These are phyloP conservation scores for Caenorhabditis briggsae DNA, from an alignment of 1,140 invertebrate genomes.

Conservation along the genomic window DNA sequence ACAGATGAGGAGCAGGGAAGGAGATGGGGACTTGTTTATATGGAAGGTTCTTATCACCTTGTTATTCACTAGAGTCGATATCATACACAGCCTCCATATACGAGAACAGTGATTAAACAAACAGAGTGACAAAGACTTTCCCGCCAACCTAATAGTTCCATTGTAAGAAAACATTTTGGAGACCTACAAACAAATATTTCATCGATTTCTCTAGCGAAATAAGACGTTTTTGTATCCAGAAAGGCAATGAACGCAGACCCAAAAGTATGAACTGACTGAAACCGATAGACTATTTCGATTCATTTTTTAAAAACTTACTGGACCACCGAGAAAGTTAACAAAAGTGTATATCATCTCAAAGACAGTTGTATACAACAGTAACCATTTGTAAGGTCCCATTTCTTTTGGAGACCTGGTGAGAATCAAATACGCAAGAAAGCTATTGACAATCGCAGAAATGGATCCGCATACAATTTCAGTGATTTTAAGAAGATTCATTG, in stretches of 20 bases:
- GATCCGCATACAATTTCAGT: background rate
- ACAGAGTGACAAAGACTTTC: no score
- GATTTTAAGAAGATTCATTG: no score
- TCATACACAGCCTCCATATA: no score
- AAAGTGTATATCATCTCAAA: background rate
- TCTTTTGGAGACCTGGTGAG: background rate
- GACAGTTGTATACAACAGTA: background rate
- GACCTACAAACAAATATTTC: background rate
- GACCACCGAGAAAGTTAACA: background rate
- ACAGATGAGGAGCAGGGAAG: no score
- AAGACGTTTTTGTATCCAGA: background rate
- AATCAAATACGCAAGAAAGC: background rate
- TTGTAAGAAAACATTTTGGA: no score
- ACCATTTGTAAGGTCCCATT: background rate
- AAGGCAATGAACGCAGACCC: background rate
- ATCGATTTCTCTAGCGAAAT: background rate
- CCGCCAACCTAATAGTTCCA: no score
- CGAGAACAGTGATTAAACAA: no score
- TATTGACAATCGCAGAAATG: background rate
- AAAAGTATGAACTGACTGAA: background rate
- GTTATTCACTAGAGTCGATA: no score
- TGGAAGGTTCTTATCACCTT: no score
- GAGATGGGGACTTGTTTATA: no score
- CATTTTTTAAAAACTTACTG: no score
- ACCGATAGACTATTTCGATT: no score